Conservation (phyloP, 2,888 invertebrate genomes). For the Oxytorus armatus region DNA sequence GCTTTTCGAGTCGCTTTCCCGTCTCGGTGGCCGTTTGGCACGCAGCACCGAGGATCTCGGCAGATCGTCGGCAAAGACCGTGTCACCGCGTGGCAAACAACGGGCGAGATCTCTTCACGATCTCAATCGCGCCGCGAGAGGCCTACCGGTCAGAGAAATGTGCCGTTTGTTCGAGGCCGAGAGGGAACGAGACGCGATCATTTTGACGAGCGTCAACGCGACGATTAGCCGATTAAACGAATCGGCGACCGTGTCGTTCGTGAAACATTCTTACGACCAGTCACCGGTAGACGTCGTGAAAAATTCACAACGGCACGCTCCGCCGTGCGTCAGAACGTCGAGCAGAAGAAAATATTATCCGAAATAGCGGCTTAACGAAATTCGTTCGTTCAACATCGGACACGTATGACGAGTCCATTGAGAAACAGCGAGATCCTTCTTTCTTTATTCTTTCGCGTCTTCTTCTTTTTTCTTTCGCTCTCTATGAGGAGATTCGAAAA, state of each 20-base stretch:
- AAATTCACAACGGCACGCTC: conserved; percentile 37
- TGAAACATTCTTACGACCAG: conserved; percentile 71
- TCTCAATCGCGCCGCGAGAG: conserved; percentile 85
- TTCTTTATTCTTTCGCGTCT: conserved; percentile 2
- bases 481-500: no score
- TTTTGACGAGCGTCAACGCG: no score
- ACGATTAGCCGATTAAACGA: background rate
- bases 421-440: background rate
- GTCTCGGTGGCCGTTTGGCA: conserved; percentile 86
- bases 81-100: conserved; percentile 85
- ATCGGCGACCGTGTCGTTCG: conserved; percentile 61
- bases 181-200: conserved; percentile 59
- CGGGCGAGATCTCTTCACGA: conserved; percentile 89
- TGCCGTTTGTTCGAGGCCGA: conserved; percentile 90
- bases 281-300: no score
- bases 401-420: conserved; percentile 24
- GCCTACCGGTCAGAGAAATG: conserved; percentile 88
- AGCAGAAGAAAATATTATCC: conserved; percentile 77
- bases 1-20: conserved; percentile 89
- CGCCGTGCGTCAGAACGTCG: conserved; percentile 76
- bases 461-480: background rate
- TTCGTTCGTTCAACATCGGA: conserved; percentile 49
- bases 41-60: conserved; percentile 89
- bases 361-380: conserved; percentile 59
- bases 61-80: conserved; percentile 83